Percentiles rank a stretch among this genome's conserved stretches.
phyloP scores from a whole-genome alignment of 1,140 invertebrate genomes.

The Leptinotarsa defecta region DNA sequence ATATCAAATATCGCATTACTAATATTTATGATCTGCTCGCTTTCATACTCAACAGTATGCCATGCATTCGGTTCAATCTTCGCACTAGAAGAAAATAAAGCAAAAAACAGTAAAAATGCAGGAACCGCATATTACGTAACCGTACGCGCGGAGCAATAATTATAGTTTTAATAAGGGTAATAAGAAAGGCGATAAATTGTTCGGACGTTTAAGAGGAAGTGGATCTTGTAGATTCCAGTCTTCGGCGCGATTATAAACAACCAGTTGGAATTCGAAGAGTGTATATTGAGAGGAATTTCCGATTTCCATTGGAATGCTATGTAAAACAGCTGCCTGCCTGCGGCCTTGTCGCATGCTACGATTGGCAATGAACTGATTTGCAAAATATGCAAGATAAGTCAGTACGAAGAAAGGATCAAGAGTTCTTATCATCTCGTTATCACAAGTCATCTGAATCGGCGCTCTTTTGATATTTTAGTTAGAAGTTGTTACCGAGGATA shows the following conservation, averaged over 20 bases:
- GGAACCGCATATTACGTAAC: background rate
- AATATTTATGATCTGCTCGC: background rate
- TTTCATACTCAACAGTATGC: background rate
- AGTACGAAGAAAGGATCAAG: too few relatives aligned
- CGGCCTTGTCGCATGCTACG: background rate
- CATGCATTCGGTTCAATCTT: background rate
- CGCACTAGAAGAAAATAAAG: background rate
- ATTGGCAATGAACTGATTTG: background rate
- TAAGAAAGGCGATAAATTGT: slow-evolving; percentile 3
- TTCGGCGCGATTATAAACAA: background rate
- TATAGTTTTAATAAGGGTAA: slow-evolving; percentile 4
- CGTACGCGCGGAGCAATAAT: background rate
- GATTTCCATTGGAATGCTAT: background rate
- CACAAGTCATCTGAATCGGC: too few relatives aligned
- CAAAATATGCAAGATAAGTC: too few relatives aligned
- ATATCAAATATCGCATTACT: background rate
- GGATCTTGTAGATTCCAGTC: background rate
- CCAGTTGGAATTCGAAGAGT: slow-evolving; percentile 2
- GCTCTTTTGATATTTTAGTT: too few relatives aligned
- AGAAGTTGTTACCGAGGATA: too few relatives aligned
- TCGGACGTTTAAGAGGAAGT: background rate
- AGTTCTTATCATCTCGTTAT: too few relatives aligned
- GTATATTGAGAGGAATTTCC: background rate
- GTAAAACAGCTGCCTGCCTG: slow-evolving; percentile 2
- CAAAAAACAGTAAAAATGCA: background rate